Evolutionary conservation across 1,140 invertebrate species (phyloP).

Genomic region (Drosophila teissieri): DNA sequence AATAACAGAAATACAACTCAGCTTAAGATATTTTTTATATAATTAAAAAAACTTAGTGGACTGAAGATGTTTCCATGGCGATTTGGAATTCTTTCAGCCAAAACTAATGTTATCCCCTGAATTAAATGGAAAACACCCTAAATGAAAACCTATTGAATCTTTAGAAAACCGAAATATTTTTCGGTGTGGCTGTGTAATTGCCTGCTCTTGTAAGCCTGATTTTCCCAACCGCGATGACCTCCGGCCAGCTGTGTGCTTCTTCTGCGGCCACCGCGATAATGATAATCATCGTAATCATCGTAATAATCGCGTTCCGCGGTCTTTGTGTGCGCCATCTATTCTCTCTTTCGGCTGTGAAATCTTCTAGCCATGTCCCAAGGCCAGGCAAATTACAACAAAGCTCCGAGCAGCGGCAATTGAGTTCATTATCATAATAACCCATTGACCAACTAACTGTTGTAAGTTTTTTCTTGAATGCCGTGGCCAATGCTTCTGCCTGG

Average conservation of each 20-base stretch:
- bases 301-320: slow-evolving; percentile 30
- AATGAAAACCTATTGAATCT: background rate
- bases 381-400: slow-evolving; percentile 73
- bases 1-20: too few relatives aligned
- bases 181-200: slow-evolving; percentile 60
- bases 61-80: too few relatives aligned
- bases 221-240: slow-evolving; percentile 71
- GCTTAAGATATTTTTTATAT: too few relatives aligned
- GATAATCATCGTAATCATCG: slow-evolving; percentile 44
- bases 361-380: slow-evolving; percentile 64
- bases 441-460: slow-evolving; percentile 73
- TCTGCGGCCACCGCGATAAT: slow-evolving; percentile 26
- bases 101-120: too few relatives aligned
- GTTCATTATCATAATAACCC: slow-evolving; percentile 83
- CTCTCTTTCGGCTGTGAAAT: slow-evolving; percentile 67
- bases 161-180: slow-evolving; percentile 12
- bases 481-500: slow-evolving; percentile 18
- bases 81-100: too few relatives aligned
- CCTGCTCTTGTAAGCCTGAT: slow-evolving; percentile 72
- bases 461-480: slow-evolving; percentile 16
- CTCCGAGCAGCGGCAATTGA: slow-evolving; percentile 62
- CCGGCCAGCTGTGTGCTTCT: slow-evolving; percentile 62
- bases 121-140: background rate
- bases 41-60: too few relatives aligned
- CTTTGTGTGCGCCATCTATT: slow-evolving; percentile 46